Base-by-base conservation (phyloP, 2,888 invertebrate genomes). In the Leucoma salicis region DNA sequence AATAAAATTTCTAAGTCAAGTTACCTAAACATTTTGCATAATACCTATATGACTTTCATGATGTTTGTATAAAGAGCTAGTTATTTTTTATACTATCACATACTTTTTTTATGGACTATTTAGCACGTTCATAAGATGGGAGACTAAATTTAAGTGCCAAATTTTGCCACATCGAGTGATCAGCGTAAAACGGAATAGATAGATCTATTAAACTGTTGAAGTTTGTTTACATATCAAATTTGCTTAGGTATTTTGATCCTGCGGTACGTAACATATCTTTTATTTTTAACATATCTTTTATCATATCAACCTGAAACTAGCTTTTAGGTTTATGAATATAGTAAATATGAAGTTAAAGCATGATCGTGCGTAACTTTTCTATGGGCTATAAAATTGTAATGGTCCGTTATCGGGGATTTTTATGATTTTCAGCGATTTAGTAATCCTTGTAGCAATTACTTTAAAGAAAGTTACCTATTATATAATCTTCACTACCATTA, bases 221-320 rank as follows among this genome's bases (percentile, higher is more conserved):
- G 46, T 62, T 63, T 64, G 48, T 66, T 70, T 60, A 72, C 70
- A 75, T 76, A 74, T 75, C 69, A 66, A 42, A 31, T 52, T 49
- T 42, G 46, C 31, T 15, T 56, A 46, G 28, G 1, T n/a, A n/a
- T n/a, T 34, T 39, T 61, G 56, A 51, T 52, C 38, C 51, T 51
- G 39, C 50, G 46, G 41, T 58, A 39, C 37, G 39, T 45, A 52
- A 42, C 45, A 39, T 55, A 41, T 46, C 35, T 3, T 50, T 49
- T 46, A 29, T 55, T 49, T 54, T 49, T 45, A 52, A 42, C 45
- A 39, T 55, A 41, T 46, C 35, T 3, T 50, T 49, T 46, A 29
- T 66, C 80, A 82, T 82, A 82, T 81, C 81, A 63, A 57, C 63
- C 57, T 62, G 64, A 65, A 63, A 67, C 60, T 66, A 63, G 65